Evolutionary conservation across 2,888 invertebrate genomes (phyloP).

Genomic region (Timema podura): DNA sequence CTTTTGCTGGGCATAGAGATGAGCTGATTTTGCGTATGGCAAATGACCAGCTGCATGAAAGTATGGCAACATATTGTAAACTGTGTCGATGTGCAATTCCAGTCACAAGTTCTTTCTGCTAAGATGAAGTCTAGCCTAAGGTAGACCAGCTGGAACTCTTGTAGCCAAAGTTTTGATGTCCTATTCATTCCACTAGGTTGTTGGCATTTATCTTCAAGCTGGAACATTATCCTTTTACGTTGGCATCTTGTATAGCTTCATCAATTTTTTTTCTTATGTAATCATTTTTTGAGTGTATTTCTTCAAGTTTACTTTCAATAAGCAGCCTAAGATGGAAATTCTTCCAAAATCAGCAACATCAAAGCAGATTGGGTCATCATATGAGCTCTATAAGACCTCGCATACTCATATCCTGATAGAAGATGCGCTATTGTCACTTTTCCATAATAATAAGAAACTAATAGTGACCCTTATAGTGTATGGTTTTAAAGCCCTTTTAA

Average conservation of each 20-base stretch:
- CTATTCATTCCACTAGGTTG: background rate
- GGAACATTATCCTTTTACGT: background rate
- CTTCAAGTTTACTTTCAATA: background rate
- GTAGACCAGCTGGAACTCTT: background rate
- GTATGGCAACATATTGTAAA: background rate
- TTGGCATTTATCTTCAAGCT: conserved; percentile 3
- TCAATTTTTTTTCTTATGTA: background rate
- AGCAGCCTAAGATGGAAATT: background rate
- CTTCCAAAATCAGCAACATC: background rate
- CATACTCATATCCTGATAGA: background rate
- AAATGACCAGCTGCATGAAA: conserved; percentile 1
- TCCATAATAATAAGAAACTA: background rate
- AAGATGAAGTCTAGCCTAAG: conserved; percentile 5
- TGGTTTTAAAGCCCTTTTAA: no score
- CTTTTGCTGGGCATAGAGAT: background rate
- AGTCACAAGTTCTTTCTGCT: background rate
- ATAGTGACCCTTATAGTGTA: no score
- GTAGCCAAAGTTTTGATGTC: background rate
- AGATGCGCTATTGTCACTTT: background rate
- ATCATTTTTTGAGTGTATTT: background rate
- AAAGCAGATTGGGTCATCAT: conserved; percentile 3
- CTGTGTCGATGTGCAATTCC: background rate
- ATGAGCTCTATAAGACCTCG: conserved; percentile 11
- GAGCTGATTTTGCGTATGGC: conserved; percentile 12
- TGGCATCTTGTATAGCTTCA: background rate